Evolutionary conservation across 1,140 invertebrate genomes (phyloP).

Genomic region (Cephus cinctus): DNA sequence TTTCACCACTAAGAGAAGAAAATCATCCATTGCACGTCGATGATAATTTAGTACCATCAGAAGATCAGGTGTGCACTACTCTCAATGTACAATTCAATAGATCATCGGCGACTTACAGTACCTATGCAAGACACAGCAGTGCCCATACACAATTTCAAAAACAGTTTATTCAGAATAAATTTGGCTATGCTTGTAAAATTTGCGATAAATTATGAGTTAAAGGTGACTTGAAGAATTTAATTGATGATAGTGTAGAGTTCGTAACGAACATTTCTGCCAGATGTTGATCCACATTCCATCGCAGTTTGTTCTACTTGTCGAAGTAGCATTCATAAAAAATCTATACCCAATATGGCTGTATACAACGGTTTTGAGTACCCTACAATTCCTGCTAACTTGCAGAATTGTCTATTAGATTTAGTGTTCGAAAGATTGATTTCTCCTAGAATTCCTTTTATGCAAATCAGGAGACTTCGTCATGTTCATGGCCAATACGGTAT

Average conservation of each 20-base stretch:
- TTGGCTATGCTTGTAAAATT: no score
- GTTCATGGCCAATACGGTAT: constrained; percentile 20
- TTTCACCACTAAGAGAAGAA: background rate
- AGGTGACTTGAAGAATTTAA: no score
- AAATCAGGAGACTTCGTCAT: constrained; percentile 36
- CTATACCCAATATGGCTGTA: constrained; percentile 20
- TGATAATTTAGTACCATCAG: no score
- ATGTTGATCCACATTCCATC: constrained; percentile 16
- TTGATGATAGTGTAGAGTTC: no score
- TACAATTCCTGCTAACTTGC: constrained; percentile 17
- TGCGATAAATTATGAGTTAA: no score
- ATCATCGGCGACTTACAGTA: constrained; percentile 1
- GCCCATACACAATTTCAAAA: no score
- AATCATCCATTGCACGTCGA: background rate
- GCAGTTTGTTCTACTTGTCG: constrained; percentile 25
- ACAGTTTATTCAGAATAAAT: no score
- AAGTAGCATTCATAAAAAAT: constrained; percentile 18
- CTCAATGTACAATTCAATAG: background rate
- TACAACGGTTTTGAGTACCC: constrained; percentile 30
- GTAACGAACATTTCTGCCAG: no score
- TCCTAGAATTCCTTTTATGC: constrained; percentile 40
- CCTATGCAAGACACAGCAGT: background rate
- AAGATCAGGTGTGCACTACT: no score
- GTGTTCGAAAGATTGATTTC: constrained; percentile 33
- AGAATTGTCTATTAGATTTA: constrained; percentile 20